phyloP scores from a whole-genome alignment of 2,797 vertebrate species.

The Sebastes itinus region DNA sequence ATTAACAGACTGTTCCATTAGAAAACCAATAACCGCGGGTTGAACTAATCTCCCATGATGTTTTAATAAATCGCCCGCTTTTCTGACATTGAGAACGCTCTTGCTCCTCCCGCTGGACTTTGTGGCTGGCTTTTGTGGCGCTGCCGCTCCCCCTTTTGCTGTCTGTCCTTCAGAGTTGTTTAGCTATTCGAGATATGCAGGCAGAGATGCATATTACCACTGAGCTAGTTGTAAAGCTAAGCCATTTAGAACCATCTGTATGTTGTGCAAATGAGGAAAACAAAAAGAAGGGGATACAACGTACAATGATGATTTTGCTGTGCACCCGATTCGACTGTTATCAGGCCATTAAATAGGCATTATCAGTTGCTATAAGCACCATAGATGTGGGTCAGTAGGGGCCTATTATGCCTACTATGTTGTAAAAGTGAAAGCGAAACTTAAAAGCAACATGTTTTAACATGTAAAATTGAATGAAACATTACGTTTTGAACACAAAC shows the following conservation, averaged over 20 bases:
- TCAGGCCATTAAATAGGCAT: too few relatives aligned
- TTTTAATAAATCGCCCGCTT: constrained; percentile 79
- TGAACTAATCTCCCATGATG: constrained; percentile 81
- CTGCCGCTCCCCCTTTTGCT: constrained; percentile 41
- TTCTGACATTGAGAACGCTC: constrained; percentile 76
- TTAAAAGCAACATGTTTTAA: too few relatives aligned
- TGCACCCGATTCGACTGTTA: background rate
- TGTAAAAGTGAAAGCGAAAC: too few relatives aligned
- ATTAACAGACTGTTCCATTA: constrained; percentile 82
- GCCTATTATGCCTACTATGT: too few relatives aligned
- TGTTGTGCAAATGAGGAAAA: constrained; percentile 34
- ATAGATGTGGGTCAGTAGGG: too few relatives aligned
- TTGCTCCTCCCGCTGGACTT: constrained; percentile 62
- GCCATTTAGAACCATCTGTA: constrained; percentile 48
- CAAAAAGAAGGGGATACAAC: constrained; percentile 15
- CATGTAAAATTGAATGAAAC: too few relatives aligned
- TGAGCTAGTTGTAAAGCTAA: constrained; percentile 29
- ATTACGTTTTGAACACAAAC: too few relatives aligned
- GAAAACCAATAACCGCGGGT: constrained; percentile 78
- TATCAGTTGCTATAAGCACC: too few relatives aligned
- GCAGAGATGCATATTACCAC: constrained; percentile 23
- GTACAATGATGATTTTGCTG: constrained; percentile 30
- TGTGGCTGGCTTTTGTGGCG: constrained; percentile 45
- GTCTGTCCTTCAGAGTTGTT: constrained; percentile 60
- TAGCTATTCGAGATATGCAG: constrained; percentile 39